Percentiles rank a stretch among this genome's conserved stretches.
Evolutionary conservation across 1,140 invertebrate genomes (phyloP).

Genomic region (Dryas iulia): DNA sequence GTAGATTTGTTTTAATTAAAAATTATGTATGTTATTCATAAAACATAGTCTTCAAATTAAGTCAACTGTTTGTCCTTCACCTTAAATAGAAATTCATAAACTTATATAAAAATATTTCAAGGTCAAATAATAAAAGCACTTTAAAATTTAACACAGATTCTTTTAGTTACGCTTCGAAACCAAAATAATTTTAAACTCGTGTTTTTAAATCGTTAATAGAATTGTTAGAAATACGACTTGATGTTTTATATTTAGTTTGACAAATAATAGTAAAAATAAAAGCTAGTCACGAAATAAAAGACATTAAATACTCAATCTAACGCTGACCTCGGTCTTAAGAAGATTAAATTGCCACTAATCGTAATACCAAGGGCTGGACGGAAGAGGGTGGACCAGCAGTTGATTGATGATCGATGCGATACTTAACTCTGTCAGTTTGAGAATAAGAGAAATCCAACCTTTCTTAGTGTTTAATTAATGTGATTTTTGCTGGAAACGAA

Average conservation of each 20-base stretch:
- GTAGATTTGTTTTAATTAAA: too few relatives aligned
- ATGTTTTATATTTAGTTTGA: not conserved
- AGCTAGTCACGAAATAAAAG: constrained; percentile 7
- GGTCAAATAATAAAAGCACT: too few relatives aligned
- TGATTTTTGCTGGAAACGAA: not conserved
- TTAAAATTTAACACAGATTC: too few relatives aligned
- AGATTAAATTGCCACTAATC: constrained; percentile 34
- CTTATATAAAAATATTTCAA: too few relatives aligned
- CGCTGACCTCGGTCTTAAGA: constrained; percentile 30
- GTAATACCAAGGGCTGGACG: constrained; percentile 27
- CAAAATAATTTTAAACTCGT: not conserved
- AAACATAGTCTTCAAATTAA: too few relatives aligned
- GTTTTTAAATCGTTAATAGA: not conserved
- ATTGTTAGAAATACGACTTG: not conserved
- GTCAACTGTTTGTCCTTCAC: too few relatives aligned
- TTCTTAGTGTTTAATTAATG: not conserved
- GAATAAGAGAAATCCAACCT: not conserved
- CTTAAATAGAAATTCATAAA: too few relatives aligned
- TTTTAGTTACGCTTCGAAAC: too few relatives aligned
- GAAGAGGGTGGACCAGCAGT: constrained; percentile 22
- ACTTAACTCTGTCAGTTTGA: constrained; percentile 15
- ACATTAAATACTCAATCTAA: constrained; percentile 12
- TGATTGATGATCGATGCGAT: constrained; percentile 29
- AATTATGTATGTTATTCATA: too few relatives aligned
- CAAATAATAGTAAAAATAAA: not conserved